Evolutionary conservation across 1,140 invertebrate species (phyloP).

Genomic region (Drosophila subobscura): DNA sequence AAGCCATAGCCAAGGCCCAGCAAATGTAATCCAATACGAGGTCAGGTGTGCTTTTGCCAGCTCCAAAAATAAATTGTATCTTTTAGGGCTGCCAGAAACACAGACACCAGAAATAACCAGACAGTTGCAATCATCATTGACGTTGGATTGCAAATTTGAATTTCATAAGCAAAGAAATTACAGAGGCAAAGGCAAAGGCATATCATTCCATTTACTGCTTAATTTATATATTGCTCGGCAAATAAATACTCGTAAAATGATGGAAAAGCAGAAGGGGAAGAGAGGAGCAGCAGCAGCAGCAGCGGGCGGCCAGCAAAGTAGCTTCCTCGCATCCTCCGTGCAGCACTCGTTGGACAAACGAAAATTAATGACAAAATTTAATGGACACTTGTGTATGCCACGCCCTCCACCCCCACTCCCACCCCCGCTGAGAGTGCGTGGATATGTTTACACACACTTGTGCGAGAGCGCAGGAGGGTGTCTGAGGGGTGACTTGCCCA

Average conservation of each 20-base stretch:
- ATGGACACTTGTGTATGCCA: constrained; percentile 67
- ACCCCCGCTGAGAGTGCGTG: constrained; percentile 20
- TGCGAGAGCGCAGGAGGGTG: constrained; percentile 49
- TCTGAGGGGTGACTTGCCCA: constrained; percentile 8
- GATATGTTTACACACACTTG: constrained; percentile 67
- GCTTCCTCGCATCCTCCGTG: not conserved
- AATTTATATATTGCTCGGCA: constrained; percentile 35
- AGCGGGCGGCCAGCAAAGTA: constrained; percentile 17
- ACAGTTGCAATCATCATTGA: constrained; percentile 3
- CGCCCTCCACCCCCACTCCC: constrained; percentile 14
- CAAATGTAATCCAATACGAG: constrained; percentile 6
- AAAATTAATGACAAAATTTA: constrained; percentile 78
- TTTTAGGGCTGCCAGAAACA: constrained; percentile 29
- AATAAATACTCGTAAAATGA: constrained; percentile 33
- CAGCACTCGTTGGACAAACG: constrained; percentile 39
- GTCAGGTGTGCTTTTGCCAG: constrained; percentile 15
- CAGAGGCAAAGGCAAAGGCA: constrained; percentile 7
- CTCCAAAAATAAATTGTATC: constrained; percentile 22
- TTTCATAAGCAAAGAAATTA: not conserved
- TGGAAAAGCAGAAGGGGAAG: constrained; percentile 49
- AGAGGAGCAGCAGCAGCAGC: constrained; percentile 1
- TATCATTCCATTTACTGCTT: constrained; percentile 43
- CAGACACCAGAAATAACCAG: not conserved
- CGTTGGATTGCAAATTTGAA: too few species aligned
- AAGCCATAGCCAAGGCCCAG: constrained; percentile 31